A percentile compares a stretch with the other conserved stretches of the same genome.
Evolutionary conservation across 1,140 invertebrate species (phyloP).

Genomic region (Xylocopa sonorina): DNA sequence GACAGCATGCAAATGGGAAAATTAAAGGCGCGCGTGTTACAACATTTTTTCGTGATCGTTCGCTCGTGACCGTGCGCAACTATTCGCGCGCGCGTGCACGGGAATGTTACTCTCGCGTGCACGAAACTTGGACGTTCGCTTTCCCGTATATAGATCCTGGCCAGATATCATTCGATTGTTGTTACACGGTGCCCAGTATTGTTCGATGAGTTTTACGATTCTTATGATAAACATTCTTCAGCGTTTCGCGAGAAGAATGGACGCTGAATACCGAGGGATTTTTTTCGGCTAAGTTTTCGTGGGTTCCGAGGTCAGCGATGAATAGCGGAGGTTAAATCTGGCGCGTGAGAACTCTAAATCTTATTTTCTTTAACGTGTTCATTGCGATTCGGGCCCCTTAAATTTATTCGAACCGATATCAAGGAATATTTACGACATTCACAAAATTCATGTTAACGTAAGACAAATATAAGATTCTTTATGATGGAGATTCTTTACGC

Average conservation of each 20-base stretch:
- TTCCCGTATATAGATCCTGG: neutral
- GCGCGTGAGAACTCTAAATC: too few species aligned
- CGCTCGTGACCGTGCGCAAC: neutral
- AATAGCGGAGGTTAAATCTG: too few species aligned
- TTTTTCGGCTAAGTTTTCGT: too few species aligned
- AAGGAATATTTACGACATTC: too few species aligned
- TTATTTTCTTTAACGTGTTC: too few species aligned
- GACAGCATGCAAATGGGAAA: constrained; percentile 3
- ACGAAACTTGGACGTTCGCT: neutral
- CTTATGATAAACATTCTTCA: neutral
- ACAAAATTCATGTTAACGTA: neutral
- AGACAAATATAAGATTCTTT: neutral
- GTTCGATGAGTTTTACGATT: neutral
- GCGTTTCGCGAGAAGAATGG: too few species aligned
- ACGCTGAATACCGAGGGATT: too few species aligned
- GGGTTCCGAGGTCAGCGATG: too few species aligned
- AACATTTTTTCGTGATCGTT: neutral
- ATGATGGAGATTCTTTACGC: neutral
- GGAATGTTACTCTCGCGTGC: neutral
- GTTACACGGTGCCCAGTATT: neutral
- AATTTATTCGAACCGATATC: too few species aligned
- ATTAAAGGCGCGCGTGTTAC: constrained; percentile 18
- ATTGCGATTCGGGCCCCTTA: too few species aligned
- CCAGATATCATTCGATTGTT: neutral
- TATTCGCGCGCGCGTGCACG: neutral